Conservation (phyloP, 1,140 invertebrate species). For the Colletes latitarsis region DNA sequence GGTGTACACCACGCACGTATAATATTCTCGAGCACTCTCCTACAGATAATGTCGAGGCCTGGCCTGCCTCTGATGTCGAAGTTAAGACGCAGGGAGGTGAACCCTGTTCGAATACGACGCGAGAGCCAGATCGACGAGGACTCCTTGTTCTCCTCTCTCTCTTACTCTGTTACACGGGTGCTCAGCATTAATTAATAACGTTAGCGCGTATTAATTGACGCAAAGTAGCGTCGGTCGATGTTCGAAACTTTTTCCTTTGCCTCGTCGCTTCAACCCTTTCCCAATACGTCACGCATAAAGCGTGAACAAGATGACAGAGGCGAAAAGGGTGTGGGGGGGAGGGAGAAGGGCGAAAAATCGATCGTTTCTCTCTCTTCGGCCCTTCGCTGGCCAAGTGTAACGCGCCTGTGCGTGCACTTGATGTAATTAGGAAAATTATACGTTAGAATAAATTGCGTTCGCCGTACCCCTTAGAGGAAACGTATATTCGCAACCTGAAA, state of each 20-base stretch:
- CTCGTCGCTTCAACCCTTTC: slow-evolving; percentile 10
- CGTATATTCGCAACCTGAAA: not conserved
- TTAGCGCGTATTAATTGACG: slow-evolving; percentile 71
- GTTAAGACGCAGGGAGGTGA: slow-evolving; percentile 59
- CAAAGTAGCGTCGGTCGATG: slow-evolving; percentile 54
- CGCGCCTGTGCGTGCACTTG: not conserved
- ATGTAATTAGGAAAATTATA: slow-evolving; percentile 45
- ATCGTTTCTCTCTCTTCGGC: slow-evolving; percentile 4
- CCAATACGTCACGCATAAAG: not conserved
- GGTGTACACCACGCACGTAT: slow-evolving; percentile 61
- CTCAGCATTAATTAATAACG: slow-evolving; percentile 70
- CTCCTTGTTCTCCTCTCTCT: slow-evolving; percentile 17
- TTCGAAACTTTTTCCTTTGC: slow-evolving; percentile 53
- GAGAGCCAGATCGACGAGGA: slow-evolving; percentile 36
- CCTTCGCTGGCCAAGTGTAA: not conserved
- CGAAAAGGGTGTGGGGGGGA: not conserved
- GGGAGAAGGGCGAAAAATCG: slow-evolving; percentile 26
- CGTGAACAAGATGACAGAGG: slow-evolving; percentile 1
- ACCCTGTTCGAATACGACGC: slow-evolving; percentile 44
- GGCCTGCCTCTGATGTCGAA: slow-evolving; percentile 67
- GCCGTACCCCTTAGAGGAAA: not conserved
- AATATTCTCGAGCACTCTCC: slow-evolving; percentile 72
- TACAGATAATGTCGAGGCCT: slow-evolving; percentile 65
- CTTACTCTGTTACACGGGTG: slow-evolving; percentile 21
- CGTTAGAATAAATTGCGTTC: slow-evolving; percentile 5